phyloP scores from a whole-genome alignment of 1,140 invertebrate species.

The Dinothrombium tinctorium region DNA sequence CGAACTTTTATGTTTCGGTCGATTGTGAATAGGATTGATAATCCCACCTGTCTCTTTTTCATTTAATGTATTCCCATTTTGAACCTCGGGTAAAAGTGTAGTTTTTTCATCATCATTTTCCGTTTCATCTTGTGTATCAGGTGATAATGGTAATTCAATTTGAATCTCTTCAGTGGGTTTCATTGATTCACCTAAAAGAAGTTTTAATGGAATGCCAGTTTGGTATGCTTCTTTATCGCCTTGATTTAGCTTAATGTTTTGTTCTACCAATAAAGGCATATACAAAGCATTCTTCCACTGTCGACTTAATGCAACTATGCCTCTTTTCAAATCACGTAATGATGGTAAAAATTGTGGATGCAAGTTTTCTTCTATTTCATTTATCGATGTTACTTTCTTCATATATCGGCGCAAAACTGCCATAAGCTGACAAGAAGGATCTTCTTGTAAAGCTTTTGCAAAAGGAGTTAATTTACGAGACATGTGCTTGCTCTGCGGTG shows the following conservation, averaged over 20 bases:
- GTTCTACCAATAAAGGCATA: slow-evolving; percentile 38
- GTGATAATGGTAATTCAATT: background rate
- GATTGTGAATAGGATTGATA: too few relatives aligned
- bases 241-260: background rate
- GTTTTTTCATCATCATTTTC: background rate
- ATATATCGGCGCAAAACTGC: slow-evolving; percentile 66
- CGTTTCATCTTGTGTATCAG: background rate
- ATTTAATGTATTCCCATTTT: too few relatives aligned
- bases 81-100: background rate
- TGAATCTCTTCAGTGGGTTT: background rate
- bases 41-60: too few relatives aligned
- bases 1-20: too few relatives aligned
- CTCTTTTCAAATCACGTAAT: slow-evolving; percentile 58
- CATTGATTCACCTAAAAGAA: background rate
- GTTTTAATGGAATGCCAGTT: background rate
- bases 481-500: slow-evolving; percentile 64
- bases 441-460: slow-evolving; percentile 72
- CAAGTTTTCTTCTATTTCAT: slow-evolving; percentile 57
- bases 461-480: slow-evolving; percentile 45
- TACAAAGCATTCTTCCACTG: slow-evolving; percentile 94
- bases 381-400: slow-evolving; percentile 36
- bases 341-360: slow-evolving; percentile 54
- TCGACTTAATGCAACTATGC: slow-evolving; percentile 67
- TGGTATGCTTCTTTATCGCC: background rate
- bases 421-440: slow-evolving; percentile 81